Percentiles rank a stretch among this genome's conserved stretches.
These are phyloP conservation scores for Aethes cnicana DNA, from an alignment of 2,888 invertebrate genomes.

Conservation along the genomic window DNA sequence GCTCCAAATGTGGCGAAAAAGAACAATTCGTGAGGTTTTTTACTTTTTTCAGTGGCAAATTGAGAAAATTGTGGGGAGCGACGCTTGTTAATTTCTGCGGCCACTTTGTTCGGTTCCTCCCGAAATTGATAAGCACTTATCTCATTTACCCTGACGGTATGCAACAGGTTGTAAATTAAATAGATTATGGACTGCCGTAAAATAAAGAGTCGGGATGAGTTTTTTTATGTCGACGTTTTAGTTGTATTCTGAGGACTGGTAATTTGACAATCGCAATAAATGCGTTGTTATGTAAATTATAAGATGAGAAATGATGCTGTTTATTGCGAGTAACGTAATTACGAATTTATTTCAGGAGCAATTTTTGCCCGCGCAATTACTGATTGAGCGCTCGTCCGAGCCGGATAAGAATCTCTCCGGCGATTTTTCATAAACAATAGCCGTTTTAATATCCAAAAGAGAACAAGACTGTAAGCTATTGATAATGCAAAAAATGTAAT, in stretches of 20 bases:
- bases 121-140: conserved; percentile 58
- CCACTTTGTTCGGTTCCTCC: conserved; percentile 51
- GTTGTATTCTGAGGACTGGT: conserved; percentile 39
- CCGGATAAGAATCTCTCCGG: conserved; percentile 66
- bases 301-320: conserved; percentile 20
- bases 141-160: conserved; percentile 47
- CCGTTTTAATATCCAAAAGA: conserved; percentile 78
- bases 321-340: conserved; percentile 17
- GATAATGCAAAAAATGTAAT: conserved; percentile 82
- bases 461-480: conserved; percentile 73
- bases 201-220: conserved; percentile 42
- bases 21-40: conserved; percentile 59
- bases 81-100: conserved; percentile 53
- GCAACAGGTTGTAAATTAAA: conserved; percentile 55
- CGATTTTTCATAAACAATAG: conserved; percentile 81
- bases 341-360: conserved; percentile 33
- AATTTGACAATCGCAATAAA: conserved; percentile 27
- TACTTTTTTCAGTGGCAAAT: conserved; percentile 55
- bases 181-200: conserved; percentile 49
- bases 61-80: conserved; percentile 58
- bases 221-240: conserved; percentile 43
- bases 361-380: conserved; percentile 46
- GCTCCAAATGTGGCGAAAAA: conserved; percentile 53
- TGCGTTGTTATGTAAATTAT: conserved; percentile 18
- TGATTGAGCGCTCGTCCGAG: conserved; percentile 49